Evolutionary conservation across 1,140 invertebrate genomes (phyloP).

Genomic region (Drosophila persimilis): DNA sequence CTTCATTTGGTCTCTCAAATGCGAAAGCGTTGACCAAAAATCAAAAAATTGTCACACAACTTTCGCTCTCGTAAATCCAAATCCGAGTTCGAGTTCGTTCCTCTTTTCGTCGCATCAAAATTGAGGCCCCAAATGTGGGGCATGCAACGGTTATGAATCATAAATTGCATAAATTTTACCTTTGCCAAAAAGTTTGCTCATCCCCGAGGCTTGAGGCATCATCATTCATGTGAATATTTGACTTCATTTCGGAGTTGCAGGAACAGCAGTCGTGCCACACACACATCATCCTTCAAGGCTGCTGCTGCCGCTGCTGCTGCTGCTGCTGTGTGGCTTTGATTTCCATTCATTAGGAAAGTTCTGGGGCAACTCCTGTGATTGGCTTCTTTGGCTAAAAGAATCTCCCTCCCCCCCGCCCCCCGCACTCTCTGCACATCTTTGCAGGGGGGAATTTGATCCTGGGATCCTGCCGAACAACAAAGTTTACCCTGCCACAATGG

Average conservation of each 20-base stretch:
- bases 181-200: conserved; percentile 37
- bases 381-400: too few relatives aligned
- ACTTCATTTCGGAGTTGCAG: too few relatives aligned
- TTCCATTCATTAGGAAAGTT: conserved; percentile 29
- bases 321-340: conserved; percentile 18
- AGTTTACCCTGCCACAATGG: conserved; percentile 16
- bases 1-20: conserved; percentile 33
- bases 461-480: too few relatives aligned
- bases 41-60: conserved; percentile 21
- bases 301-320: background rate
- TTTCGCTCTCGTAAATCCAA: conserved; percentile 27
- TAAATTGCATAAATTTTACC: conserved; percentile 42
- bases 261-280: too few relatives aligned
- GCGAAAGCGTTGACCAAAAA: conserved; percentile 46
- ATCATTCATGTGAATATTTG: background rate
- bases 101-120: too few relatives aligned
- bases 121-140: background rate
- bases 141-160: conserved; percentile 31
- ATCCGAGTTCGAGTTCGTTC: conserved; percentile 6
- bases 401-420: too few relatives aligned
- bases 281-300: background rate
- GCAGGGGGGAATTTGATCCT: too few relatives aligned
- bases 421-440: too few relatives aligned
- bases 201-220: conserved; percentile 5
- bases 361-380: conserved; percentile 15